A percentile compares a stretch with the other conserved stretches of the same genome.
Evolutionary conservation across 2,797 vertebrate genomes (phyloP).

Genomic region (Malurus leucopterus): DNA sequence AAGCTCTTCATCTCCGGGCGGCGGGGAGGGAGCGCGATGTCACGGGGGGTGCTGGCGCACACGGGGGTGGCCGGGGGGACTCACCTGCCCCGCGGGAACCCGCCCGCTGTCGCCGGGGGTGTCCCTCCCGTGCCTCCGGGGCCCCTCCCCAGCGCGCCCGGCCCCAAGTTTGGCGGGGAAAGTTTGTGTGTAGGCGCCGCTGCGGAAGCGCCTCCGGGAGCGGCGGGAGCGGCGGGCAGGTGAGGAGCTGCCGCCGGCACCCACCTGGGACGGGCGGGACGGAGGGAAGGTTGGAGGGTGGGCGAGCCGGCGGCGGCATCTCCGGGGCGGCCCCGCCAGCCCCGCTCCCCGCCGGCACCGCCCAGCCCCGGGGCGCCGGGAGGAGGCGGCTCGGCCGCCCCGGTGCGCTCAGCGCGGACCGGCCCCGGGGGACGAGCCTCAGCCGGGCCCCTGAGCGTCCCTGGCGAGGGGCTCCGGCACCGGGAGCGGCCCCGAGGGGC

Average conservation of each 20-base stretch:
- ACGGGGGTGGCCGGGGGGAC: accelerated
- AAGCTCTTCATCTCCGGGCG: not conserved
- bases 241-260: not conserved
- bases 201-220: not conserved
- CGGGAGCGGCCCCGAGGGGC: not conserved
- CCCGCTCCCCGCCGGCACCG: not conserved
- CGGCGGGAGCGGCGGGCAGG: not conserved
- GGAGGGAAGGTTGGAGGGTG: no score
- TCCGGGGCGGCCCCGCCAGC: no score
- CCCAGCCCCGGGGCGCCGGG: not conserved
- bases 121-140: not conserved
- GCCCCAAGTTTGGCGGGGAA: not conserved
- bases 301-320: not conserved
- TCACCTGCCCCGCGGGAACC: not conserved
- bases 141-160: not conserved
- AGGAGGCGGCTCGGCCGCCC: not conserved
- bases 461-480: accelerated
- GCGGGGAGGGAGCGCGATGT: not conserved
- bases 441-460: no score
- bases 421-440: accelerated
- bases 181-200: not conserved
- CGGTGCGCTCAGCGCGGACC: not conserved
- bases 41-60: not conserved
- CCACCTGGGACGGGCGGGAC: not conserved
- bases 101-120: not conserved